Percentiles rank a stretch among this genome's conserved stretches.
Evolutionary conservation across 2,113 vertebrate genomes (phyloP).

Genomic region (Morphnarchus princeps): DNA sequence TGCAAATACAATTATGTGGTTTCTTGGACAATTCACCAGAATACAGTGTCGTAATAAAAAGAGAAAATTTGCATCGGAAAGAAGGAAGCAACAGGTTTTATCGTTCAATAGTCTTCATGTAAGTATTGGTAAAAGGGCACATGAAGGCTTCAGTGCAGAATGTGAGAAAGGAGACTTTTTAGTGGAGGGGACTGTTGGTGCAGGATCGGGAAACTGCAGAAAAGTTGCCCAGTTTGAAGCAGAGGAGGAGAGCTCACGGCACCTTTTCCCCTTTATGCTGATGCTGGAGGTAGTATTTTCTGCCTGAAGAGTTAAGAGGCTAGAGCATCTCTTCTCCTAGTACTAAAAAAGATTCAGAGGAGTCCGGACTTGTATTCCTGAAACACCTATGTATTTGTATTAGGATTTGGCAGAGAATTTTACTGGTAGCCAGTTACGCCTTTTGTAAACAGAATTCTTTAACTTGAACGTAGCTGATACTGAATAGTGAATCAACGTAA

Average conservation of each 20-base stretch:
- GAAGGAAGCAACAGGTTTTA: background rate
- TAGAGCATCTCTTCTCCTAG: background rate
- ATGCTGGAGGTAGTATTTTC: background rate
- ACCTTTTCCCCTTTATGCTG: background rate
- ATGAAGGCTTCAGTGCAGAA: accelerated
- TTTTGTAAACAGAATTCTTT: background rate
- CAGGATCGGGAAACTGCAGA: background rate
- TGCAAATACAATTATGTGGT: no score
- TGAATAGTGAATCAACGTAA: no score
- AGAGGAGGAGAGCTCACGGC: accelerated
- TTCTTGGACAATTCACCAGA: background rate
- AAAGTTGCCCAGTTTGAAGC: no score
- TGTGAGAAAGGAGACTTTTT: background rate
- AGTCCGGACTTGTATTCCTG: background rate
- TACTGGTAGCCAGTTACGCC: background rate
- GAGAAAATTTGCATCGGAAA: background rate
- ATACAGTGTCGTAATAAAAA: background rate
- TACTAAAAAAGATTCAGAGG: background rate
- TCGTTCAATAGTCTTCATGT: accelerated
- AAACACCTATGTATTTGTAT: background rate
- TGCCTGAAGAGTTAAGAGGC: background rate
- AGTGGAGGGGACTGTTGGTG: accelerated
- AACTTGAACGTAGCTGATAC: background rate
- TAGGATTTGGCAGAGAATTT: background rate
- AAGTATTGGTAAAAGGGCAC: accelerated